phyloP scores from a whole-genome alignment of 53 echinoderm and acorn worm species.

The Holothuria scabra region DNA sequence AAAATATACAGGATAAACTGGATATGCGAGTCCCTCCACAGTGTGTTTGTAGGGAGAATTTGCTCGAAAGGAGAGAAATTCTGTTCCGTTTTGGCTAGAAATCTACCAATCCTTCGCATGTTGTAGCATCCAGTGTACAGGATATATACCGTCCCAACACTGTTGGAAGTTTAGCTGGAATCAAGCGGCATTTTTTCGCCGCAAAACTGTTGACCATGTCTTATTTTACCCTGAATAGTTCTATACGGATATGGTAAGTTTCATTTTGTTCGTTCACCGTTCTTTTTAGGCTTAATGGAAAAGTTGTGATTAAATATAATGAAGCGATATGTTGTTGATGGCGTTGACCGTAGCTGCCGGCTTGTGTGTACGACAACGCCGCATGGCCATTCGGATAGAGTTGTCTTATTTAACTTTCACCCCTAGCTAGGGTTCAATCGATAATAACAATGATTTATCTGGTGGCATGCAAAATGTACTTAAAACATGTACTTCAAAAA shows the following conservation, averaged over 20 bases:
- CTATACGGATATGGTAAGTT: conserved; percentile 38
- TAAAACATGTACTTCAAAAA: too few relatives aligned
- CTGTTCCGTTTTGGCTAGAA: not conserved
- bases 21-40: conserved; percentile 38
- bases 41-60: not conserved
- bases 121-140: not conserved
- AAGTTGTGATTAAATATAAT: too few relatives aligned
- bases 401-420: too few relatives aligned
- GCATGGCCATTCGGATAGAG: too few relatives aligned
- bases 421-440: too few relatives aligned
- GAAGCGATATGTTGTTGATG: too few relatives aligned
- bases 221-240: conserved; percentile 9
- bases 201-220: conserved; percentile 14
- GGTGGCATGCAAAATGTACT: too few relatives aligned
- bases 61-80: not conserved
- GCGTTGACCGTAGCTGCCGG: too few relatives aligned
- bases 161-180: conserved; percentile 2
- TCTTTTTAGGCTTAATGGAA: too few relatives aligned
- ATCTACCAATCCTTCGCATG: not conserved
- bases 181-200: conserved; percentile 7
- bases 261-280: not conserved
- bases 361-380: too few relatives aligned
- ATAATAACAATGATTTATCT: too few relatives aligned
- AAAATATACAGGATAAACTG: conserved; percentile 26
- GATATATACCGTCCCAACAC: not conserved